phyloP scores from a whole-genome alignment of 2,888 invertebrate genomes.

The Xiphydria camelus region DNA sequence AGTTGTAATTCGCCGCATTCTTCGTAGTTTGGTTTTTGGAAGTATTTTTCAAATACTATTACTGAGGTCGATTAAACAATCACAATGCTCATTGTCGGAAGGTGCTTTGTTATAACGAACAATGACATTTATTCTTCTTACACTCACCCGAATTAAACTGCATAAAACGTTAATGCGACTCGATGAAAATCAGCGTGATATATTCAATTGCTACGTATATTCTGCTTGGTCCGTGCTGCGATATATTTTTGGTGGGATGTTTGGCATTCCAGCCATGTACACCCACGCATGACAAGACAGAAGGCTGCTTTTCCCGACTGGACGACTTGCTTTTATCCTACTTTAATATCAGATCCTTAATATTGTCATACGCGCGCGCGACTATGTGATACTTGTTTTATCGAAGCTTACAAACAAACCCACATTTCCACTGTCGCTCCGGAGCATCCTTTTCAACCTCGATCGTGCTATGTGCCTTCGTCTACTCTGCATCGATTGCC shows the following conservation, averaged over 20 bases:
- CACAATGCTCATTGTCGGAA: too few species aligned
- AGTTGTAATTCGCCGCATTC: too few species aligned
- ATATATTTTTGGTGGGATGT: conserved; percentile 17
- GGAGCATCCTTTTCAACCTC: too few species aligned
- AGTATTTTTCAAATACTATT: too few species aligned
- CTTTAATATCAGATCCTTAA: background rate
- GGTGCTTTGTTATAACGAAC: too few species aligned
- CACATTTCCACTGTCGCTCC: too few species aligned
- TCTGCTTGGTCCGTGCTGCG: conserved; percentile 10
- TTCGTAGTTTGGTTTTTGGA: too few species aligned
- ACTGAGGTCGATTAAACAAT: too few species aligned
- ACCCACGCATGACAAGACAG: conserved; percentile 16
- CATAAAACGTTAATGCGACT: background rate
- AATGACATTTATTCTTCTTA: too few species aligned
- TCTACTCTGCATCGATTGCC: conserved; percentile 63
- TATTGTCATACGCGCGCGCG: background rate
- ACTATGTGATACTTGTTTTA: too few species aligned
- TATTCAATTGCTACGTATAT: conserved; percentile 1
- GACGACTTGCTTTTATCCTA: background rate
- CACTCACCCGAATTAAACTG: too few species aligned
- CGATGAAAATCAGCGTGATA: background rate
- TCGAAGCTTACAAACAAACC: too few species aligned
- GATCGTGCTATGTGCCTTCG: conserved; percentile 61
- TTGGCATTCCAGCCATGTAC: conserved; percentile 14
- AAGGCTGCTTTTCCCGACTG: conserved; percentile 3